phyloP scores from a whole-genome alignment of 2,797 vertebrate species.

The Sebastes cheni region DNA sequence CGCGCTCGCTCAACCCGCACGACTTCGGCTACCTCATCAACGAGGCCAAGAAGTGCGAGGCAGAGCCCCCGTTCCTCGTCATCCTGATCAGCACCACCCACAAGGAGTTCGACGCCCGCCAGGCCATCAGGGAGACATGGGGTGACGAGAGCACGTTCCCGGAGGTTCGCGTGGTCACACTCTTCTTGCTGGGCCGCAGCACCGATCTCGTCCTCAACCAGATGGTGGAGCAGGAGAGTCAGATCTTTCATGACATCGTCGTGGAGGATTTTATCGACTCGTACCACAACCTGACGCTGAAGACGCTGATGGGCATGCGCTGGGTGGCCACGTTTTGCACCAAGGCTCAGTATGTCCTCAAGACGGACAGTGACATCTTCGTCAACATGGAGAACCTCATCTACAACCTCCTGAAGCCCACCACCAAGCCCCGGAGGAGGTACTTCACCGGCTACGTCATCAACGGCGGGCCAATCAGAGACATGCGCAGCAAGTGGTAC shows the following conservation, averaged over 20 bases:
- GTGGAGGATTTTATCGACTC: conserved; percentile 98
- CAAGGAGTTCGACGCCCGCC: conserved; percentile 97
- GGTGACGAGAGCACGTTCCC: conserved; percentile 94
- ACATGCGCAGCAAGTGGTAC: conserved; percentile 98
- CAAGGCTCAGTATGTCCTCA: conserved; percentile 95
- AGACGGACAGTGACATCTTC: conserved; percentile 99
- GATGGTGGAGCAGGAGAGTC: conserved; percentile 99
- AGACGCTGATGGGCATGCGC: conserved; percentile 99
- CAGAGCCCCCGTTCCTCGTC: conserved; percentile 89
- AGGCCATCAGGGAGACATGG: conserved; percentile 98
- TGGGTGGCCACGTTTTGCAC: conserved; percentile 96
- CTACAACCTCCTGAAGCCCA: conserved; percentile 94
- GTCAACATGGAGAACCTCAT: conserved; percentile 99
- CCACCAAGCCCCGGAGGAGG: conserved; percentile 92
- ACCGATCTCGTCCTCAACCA: conserved; percentile 92
- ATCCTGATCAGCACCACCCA: conserved; percentile 99
- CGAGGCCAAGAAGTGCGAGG: conserved; percentile 93
- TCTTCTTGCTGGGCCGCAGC: conserved; percentile 94
- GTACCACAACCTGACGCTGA: conserved; percentile 97
- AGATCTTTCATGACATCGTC: conserved; percentile 97
- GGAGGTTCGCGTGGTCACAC: conserved; percentile 90
- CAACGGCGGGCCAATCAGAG: conserved; percentile 96
- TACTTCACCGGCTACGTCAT: conserved; percentile 99
- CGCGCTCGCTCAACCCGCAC: conserved; percentile 96
- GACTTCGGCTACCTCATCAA: conserved; percentile 95